phyloP scores from a whole-genome alignment of 2,113 vertebrate species.

The Sturnira hondurensis region DNA sequence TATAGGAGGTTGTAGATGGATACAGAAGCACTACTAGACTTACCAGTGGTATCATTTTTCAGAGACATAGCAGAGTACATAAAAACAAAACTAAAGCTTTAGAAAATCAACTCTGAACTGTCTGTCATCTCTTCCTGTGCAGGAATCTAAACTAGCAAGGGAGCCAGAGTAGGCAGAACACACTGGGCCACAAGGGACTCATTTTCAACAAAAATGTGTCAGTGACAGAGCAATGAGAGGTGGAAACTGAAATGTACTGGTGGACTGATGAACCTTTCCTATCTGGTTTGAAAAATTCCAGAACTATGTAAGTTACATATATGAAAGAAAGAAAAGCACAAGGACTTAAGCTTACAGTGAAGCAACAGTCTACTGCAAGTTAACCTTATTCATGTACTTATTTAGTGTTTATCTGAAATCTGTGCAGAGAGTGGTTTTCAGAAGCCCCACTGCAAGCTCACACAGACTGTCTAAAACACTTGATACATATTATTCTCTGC shows the following conservation, averaged over 20 bases:
- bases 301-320: neutral
- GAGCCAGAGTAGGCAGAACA: neutral
- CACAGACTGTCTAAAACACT: neutral
- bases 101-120: neutral
- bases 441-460: neutral
- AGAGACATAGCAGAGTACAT: neutral
- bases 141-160: neutral
- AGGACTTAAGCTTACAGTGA: neutral
- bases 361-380: neutral
- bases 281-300: neutral
- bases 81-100: conserved; percentile 5
- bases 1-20: neutral
- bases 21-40: neutral
- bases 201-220: neutral
- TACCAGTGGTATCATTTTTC: neutral
- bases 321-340: neutral
- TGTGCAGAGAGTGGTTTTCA: neutral
- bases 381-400: neutral
- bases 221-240: neutral
- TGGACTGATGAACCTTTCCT: neutral
- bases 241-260: neutral
- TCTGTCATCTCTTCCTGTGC: neutral
- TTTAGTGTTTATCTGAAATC: neutral
- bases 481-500: neutral
- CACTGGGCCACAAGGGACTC: neutral